Percentiles rank a stretch among this genome's conserved stretches.
These are phyloP conservation scores for Hippocampus abdominalis DNA, from an alignment of 2,113 vertebrate genomes.

Conservation along the genomic window DNA sequence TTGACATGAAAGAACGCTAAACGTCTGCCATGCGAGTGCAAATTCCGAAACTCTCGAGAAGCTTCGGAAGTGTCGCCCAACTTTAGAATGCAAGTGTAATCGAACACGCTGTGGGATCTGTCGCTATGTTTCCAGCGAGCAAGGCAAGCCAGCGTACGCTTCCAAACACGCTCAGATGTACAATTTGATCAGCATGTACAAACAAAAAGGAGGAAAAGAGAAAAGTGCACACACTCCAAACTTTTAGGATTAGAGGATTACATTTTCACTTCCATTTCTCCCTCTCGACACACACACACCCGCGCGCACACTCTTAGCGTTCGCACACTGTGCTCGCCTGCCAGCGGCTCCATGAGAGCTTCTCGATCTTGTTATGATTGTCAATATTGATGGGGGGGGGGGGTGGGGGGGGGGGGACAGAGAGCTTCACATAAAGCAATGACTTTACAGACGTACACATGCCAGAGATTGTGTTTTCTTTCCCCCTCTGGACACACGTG, in stretches of 20 bases:
- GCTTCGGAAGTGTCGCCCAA: conserved; percentile 30
- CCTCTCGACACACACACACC: not conserved
- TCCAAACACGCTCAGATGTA: conserved; percentile 4
- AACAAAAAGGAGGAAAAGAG: not conserved
- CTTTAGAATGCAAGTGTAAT: conserved; percentile 54
- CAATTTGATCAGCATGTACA: conserved; percentile 9
- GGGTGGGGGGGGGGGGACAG: conserved; percentile 8
- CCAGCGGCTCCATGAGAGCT: conserved; percentile 40
- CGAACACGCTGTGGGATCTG: conserved; percentile 29
- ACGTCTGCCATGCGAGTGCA: conserved; percentile 28
- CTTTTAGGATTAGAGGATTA: conserved; percentile 19
- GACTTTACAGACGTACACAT: conserved; percentile 11
- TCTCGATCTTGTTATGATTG: conserved; percentile 35
- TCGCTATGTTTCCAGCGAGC: not conserved
- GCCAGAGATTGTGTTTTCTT: conserved; percentile 12
- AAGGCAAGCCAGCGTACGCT: not conserved
- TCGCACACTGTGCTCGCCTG: conserved; percentile 20
- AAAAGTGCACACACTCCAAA: not conserved
- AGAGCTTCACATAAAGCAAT: conserved; percentile 11
- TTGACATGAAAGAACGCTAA: conserved; percentile 12
- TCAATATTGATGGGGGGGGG: conserved; percentile 29
- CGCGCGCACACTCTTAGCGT: not conserved
- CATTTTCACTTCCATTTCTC: conserved; percentile 8
- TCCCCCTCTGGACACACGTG: conserved; percentile 4
- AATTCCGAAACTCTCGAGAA: conserved; percentile 26